These are phyloP conservation scores for Cryptoleucopteryx plumbea DNA, from an alignment of 2,113 vertebrate species.

Conservation along the genomic window DNA sequence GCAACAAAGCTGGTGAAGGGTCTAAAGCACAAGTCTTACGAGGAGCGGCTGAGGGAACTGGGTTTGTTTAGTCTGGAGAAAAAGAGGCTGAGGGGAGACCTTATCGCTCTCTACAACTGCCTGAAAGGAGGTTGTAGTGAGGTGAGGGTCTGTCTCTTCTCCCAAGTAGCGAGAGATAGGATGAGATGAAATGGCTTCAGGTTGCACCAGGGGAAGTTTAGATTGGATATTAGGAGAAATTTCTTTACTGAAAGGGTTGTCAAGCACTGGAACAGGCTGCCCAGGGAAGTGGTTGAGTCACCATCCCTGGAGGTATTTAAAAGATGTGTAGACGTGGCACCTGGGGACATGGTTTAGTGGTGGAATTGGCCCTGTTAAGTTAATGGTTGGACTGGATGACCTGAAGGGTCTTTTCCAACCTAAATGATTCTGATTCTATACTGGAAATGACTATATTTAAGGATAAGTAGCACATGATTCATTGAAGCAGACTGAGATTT, in stretches of 20 bases:
- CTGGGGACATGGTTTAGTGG: not conserved
- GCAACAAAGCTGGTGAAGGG: not conserved
- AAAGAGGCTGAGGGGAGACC: not conserved
- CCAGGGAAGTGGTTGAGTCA: not conserved
- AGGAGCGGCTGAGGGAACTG: not conserved
- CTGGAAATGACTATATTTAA: not conserved
- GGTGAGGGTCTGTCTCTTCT: not conserved
- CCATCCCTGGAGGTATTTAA: not conserved
- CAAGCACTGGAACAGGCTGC: not conserved
- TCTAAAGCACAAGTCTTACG: not conserved
- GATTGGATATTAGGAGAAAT: not conserved
- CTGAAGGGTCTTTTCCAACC: not conserved
- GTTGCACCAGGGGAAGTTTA: not conserved
- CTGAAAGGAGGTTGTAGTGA: not conserved
- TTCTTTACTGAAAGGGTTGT: not conserved
- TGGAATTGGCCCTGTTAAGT: not conserved
- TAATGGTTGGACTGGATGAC: accelerated
- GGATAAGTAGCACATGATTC: not conserved
- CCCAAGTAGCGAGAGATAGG: too few relatives aligned
- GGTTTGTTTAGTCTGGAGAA: not conserved
- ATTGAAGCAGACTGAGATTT: not conserved
- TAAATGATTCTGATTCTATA: not conserved
- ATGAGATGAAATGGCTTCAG: not conserved
- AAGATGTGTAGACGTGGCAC: accelerated
- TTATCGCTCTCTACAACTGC: not conserved